Evolutionary conservation across 2,888 invertebrate genomes (phyloP), one percentile per base, ranked within the genome.

Genomic region (Rutpela maculata): DNA sequence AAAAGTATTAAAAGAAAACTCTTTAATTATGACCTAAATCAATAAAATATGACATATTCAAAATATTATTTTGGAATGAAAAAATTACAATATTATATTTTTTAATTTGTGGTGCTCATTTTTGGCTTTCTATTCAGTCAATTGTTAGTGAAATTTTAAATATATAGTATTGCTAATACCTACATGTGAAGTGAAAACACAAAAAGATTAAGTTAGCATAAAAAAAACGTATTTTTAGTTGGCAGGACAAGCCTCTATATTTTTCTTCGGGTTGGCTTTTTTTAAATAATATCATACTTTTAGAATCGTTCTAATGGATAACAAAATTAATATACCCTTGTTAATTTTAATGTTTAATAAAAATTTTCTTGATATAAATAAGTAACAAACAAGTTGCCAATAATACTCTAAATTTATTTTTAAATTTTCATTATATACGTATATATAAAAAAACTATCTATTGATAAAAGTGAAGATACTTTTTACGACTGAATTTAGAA

Each of bases 101-200:
- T 17, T 65, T 17, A 43, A 65, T 65, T 65, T 65, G 43, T 65
- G 43, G 43, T 43, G 38, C 43, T 43, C 43, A 43, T 38, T 65
- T 38, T 65, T 65, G 38, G 65, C 38, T 38, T 63, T 60, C 17
- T 62, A 18, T 43, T 65, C 65, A 65, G 65, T 65, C 65, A 19
- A 65, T 65, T 19, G 65, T 65, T 65, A 43, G 65, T 65, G 43
- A 65, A 11, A 38, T 38, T 18, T 65, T 50, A n/a, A 43, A 43
- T 43, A 12, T 43, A 43, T 50, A 50, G 12, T 50, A 5, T n/a
- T 38, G 38, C 31, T 62, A 62, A 22, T 5, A 65, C 19, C n/a
- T 50, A 50, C 15, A 4, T n/a, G 12, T 15, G 43, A 50, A 6
- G 50, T 50, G 50, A 50, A n/a, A 5, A n/a, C 3, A 50, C n/a